Evolutionary conservation across 2,888 invertebrate genomes (phyloP).

Genomic region (Parnassius apollo): DNA sequence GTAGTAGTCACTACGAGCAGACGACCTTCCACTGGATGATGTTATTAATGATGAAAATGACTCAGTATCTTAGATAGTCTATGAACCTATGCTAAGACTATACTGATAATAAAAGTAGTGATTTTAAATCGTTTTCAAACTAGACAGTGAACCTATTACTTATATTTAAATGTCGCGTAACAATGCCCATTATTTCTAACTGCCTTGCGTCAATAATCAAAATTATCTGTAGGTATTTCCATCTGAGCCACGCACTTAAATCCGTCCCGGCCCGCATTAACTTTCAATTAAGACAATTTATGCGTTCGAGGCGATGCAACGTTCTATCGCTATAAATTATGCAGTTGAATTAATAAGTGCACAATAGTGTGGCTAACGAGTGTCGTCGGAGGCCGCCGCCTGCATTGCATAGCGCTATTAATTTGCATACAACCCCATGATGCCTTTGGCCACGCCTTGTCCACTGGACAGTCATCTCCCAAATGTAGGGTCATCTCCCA

Average conservation of each 20-base stretch:
- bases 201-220: conserved; percentile 17
- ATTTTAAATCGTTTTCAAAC: no score
- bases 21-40: no score
- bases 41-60: no score
- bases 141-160: no score
- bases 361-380: conserved; percentile 68
- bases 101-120: no score
- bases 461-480: conserved; percentile 41
- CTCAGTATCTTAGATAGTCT: no score
- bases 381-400: conserved; percentile 58
- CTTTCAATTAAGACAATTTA: conserved; percentile 74
- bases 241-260: conserved; percentile 26
- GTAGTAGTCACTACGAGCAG: no score
- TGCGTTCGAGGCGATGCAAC: conserved; percentile 53
- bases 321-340: conserved; percentile 63
- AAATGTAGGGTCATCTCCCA: neutral
- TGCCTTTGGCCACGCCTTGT: conserved; percentile 47
- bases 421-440: conserved; percentile 74
- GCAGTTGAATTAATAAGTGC: conserved; percentile 74
- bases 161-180: neutral
- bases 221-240: conserved; percentile 16
- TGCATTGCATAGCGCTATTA: conserved; percentile 64
- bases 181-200: conserved; percentile 23
- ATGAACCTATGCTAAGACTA: no score
- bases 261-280: conserved; percentile 64